These are phyloP conservation scores for Tricholauxania praeusta DNA, from an alignment of 2,888 invertebrate species.

Conservation along the genomic window DNA sequence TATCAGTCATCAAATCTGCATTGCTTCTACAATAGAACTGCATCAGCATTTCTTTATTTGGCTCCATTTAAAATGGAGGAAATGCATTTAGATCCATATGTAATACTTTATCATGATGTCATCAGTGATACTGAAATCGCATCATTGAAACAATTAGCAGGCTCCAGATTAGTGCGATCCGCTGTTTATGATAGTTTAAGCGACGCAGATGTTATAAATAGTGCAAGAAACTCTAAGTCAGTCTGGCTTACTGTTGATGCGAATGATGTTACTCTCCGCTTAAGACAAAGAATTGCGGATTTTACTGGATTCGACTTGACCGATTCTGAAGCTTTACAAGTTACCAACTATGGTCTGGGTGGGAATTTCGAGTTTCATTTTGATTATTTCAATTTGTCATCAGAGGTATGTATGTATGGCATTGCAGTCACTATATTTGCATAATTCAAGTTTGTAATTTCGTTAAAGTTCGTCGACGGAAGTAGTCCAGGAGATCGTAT, in stretches of 20 bases:
- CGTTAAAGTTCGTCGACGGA: too few species aligned
- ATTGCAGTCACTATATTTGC: too few species aligned
- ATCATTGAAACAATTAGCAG: conserved; percentile 52
- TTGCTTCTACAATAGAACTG: conserved; percentile 60
- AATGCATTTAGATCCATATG: conserved; percentile 57
- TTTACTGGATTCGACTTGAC: conserved; percentile 59
- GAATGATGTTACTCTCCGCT: conserved; percentile 46
- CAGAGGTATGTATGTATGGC: conserved; percentile 47
- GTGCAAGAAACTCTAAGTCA: conserved; percentile 57
- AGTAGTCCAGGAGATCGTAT: too few species aligned
- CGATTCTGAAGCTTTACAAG: conserved; percentile 60
- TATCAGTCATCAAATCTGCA: conserved; percentile 45
- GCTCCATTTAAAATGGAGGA: conserved; percentile 63
- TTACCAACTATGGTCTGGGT: conserved; percentile 64
- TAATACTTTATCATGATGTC: conserved; percentile 61
- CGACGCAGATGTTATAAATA: too few species aligned
- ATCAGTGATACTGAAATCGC: conserved; percentile 56
- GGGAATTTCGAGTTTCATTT: too few species aligned
- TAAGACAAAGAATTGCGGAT: conserved; percentile 57
- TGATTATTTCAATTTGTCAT: conserved; percentile 55
- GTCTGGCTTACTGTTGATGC: conserved; percentile 55
- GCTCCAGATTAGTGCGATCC: conserved; percentile 55
- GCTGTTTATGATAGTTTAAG: conserved; percentile 51
- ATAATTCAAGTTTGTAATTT: too few species aligned
- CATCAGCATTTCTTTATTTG: conserved; percentile 53